Evolutionary conservation across 1,140 invertebrate species (phyloP).

Genomic region (Mya arenaria): DNA sequence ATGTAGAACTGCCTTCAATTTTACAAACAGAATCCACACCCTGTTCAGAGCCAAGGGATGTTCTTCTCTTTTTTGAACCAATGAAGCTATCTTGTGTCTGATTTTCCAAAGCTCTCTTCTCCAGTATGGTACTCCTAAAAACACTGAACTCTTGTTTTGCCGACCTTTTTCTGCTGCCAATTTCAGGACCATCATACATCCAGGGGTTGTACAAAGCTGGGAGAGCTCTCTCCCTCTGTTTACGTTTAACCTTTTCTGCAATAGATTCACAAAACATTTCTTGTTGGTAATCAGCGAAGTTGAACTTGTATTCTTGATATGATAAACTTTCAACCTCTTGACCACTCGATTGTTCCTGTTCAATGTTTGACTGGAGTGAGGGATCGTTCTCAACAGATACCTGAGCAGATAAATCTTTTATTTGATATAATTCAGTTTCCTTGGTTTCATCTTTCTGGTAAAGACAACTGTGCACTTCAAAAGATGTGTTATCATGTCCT

Average conservation of each 20-base stretch:
- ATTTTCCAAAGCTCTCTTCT: conserved; percentile 38
- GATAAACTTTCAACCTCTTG: too few species aligned
- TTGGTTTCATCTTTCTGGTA: too few species aligned
- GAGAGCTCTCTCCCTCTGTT: conserved; percentile 30
- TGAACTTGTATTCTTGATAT: too few species aligned
- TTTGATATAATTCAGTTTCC: too few species aligned
- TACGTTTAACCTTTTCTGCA: conserved; percentile 47
- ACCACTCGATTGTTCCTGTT: too few species aligned
- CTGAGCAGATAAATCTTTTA: too few species aligned
- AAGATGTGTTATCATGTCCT: too few species aligned
- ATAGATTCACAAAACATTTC: conserved; percentile 43
- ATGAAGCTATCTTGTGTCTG: not conserved
- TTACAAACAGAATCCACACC: not conserved
- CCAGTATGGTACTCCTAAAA: conserved; percentile 46
- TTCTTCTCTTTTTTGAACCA: conserved; percentile 12
- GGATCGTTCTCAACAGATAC: too few species aligned
- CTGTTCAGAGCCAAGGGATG: too few species aligned
- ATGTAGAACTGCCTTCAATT: not conserved
- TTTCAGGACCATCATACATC: conserved; percentile 10
- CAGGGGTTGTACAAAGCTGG: conserved; percentile 28
- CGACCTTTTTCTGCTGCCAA: conserved; percentile 2
- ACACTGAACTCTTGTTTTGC: conserved; percentile 37
- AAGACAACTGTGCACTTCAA: too few species aligned
- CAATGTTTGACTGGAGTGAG: too few species aligned
- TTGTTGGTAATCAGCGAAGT: not conserved